Conservation (phyloP, 2,797 vertebrate species). For the Octomys mimax region DNA sequence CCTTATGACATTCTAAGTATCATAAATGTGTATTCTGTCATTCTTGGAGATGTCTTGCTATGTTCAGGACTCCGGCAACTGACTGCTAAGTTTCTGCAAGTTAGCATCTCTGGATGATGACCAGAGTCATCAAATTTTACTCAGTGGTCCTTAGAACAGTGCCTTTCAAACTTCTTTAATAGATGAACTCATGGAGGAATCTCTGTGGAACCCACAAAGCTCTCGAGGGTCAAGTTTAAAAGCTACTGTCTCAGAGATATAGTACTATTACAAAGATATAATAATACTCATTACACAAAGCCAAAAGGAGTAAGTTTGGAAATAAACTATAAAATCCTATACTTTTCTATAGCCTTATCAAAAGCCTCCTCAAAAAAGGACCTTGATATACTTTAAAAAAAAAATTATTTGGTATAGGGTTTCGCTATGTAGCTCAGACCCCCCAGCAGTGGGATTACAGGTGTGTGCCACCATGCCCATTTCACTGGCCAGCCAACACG, state of each 20-base stretch:
- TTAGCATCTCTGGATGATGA: background rate
- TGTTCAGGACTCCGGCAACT: background rate
- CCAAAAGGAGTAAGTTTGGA: constrained; percentile 34
- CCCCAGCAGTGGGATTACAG: too few relatives aligned
- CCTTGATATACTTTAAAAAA: background rate
- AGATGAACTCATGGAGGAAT: constrained; percentile 17
- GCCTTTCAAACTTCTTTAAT: background rate
- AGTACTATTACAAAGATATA: background rate
- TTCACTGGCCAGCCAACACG: too few relatives aligned
- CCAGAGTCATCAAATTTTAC: constrained; percentile 2
- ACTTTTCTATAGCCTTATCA: background rate
- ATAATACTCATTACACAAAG: constrained; percentile 20
- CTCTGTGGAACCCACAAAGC: background rate
- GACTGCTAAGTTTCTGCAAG: background rate
- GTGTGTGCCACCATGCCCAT: too few relatives aligned
- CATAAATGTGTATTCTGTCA: background rate
- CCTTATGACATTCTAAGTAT: constrained; percentile 22
- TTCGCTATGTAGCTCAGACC: too few relatives aligned
- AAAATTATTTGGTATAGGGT: too few relatives aligned
- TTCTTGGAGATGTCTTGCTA: background rate
- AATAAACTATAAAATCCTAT: constrained; percentile 1
- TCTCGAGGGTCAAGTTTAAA: constrained; percentile 14
- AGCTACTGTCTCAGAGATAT: background rate
- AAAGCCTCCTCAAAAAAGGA: constrained; percentile 52
- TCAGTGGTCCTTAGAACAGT: background rate